Conservation (phyloP, 2,888 invertebrate genomes). For the Piscicola geometra region DNA sequence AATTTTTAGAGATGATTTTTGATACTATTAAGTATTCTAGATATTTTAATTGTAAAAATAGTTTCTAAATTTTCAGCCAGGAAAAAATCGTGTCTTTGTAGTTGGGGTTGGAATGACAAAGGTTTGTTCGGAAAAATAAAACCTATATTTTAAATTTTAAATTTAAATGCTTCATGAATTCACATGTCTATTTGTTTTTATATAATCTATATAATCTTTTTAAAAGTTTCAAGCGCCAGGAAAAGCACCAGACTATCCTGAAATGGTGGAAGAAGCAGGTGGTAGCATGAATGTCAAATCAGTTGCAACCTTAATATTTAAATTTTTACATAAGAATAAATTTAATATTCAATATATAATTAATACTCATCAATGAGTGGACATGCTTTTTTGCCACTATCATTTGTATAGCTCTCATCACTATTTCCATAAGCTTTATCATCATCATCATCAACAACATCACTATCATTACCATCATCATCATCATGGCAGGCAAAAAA, state of each 20-base stretch:
- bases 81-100: constrained; percentile 66
- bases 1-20: too few species aligned
- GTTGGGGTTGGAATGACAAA: constrained; percentile 97
- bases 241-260: constrained; percentile 79
- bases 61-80: neutral
- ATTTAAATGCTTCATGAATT: too few species aligned
- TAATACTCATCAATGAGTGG: too few species aligned
- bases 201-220: neutral
- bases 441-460: too few species aligned
- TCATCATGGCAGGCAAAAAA: constrained; percentile 63
- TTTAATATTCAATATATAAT: neutral
- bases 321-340: too few species aligned
- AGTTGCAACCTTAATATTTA: too few species aligned
- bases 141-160: neutral
- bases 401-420: too few species aligned
- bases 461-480: neutral
- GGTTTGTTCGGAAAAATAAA: constrained; percentile 57
- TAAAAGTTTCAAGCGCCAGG: constrained; percentile 86
- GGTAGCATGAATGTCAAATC: constrained; percentile 17
- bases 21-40: too few species aligned
- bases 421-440: too few species aligned
- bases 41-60: too few species aligned
- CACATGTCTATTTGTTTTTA: neutral
- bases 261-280: constrained; percentile 84
- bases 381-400: too few species aligned